Percentiles rank a stretch among this genome's conserved stretches.
These are phyloP conservation scores for Platerodrilus igneus DNA, from an alignment of 2,888 invertebrate species.

Conservation along the genomic window DNA sequence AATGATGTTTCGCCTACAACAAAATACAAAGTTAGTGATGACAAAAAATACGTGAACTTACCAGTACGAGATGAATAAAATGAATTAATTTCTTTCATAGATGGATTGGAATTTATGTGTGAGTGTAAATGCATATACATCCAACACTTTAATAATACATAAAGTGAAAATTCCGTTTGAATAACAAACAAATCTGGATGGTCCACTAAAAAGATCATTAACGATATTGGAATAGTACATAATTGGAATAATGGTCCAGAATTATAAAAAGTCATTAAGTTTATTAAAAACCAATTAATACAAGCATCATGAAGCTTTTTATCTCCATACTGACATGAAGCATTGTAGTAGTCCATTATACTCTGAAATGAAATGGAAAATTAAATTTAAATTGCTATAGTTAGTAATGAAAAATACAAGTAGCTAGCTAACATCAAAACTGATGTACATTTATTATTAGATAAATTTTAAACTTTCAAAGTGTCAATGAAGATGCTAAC, in stretches of 20 bases:
- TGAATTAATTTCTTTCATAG: conserved; percentile 38
- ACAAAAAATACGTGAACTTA: conserved; percentile 26
- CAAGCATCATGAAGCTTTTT: conserved; percentile 58
- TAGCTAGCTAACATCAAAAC: too few relatives aligned
- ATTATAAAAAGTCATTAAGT: conserved; percentile 58
- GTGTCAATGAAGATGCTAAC: too few relatives aligned
- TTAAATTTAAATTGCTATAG: conserved; percentile 6
- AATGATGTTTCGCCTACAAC: conserved; percentile 50
- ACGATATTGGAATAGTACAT: conserved; percentile 58
- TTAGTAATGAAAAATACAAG: too few relatives aligned
- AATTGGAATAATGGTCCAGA: conserved; percentile 52
- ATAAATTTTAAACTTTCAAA: too few relatives aligned
- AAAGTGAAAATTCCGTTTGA: conserved; percentile 75
- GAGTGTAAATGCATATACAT: conserved; percentile 54
- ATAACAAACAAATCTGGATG: conserved; percentile 66
- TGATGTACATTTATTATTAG: too few relatives aligned
- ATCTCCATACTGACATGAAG: conserved; percentile 64
- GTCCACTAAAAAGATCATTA: conserved; percentile 60
- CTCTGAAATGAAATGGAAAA: conserved; percentile 51
- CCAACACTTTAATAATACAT: conserved; percentile 68
- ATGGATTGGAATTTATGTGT: conserved; percentile 30
- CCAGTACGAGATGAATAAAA: conserved; percentile 49
- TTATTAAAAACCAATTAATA: conserved; percentile 65
- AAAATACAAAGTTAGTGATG: neutral
- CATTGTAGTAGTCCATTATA: conserved; percentile 63